phyloP scores from a whole-genome alignment of 1,140 invertebrate genomes.

The Aphis gossypii region DNA sequence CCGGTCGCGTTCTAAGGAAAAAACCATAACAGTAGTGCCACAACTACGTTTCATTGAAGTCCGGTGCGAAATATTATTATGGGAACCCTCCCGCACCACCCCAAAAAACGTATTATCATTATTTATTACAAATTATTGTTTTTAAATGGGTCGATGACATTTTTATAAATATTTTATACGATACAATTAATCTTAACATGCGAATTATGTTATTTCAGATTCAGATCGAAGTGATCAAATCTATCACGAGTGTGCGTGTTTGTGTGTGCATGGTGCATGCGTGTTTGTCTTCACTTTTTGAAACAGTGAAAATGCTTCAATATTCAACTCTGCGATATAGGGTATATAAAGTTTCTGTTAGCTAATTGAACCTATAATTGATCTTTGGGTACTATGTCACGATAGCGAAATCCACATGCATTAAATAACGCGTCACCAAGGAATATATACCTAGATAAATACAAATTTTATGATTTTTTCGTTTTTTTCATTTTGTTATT shows the following conservation, averaged over 20 bases:
- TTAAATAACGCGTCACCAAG: not conserved
- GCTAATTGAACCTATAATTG: not conserved
- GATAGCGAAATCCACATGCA: not conserved
- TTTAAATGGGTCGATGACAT: not conserved
- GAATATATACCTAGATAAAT: not conserved
- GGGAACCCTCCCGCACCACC: not conserved
- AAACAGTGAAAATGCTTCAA: not conserved
- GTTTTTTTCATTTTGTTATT: not conserved
- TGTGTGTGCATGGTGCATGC: not conserved
- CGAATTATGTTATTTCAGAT: not conserved
- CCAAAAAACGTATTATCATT: not conserved
- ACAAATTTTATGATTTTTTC: not conserved
- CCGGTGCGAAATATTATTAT: not conserved
- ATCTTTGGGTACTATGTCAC: not conserved
- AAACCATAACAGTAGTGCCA: conserved; percentile 26
- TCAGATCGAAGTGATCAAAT: not conserved
- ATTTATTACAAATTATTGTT: not conserved
- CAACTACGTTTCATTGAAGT: not conserved
- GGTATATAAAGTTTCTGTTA: not conserved
- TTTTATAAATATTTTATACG: not conserved
- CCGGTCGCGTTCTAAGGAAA: not conserved
- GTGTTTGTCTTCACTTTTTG: not conserved
- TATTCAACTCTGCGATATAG: not conserved
- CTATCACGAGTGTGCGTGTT: not conserved
- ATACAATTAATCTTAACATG: not conserved